Conservation (phyloP, 2,797 vertebrate species). For the Syngnathus rostellatus region DNA sequence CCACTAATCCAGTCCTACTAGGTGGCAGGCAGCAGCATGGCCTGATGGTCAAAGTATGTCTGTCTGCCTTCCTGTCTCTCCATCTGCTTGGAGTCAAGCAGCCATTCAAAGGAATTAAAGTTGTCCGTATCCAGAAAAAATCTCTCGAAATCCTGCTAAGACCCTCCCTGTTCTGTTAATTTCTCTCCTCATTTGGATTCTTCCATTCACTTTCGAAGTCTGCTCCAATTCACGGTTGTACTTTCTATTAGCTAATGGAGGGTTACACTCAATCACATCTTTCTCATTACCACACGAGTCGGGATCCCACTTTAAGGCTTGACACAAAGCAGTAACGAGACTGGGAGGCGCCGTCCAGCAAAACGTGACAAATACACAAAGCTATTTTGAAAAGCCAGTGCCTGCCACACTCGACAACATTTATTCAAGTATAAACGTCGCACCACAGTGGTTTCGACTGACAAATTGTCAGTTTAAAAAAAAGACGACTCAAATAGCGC, state of each 20-base stretch:
- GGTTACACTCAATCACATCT: conserved; percentile 18
- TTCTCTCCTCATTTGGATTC: conserved; percentile 11
- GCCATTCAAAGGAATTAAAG: conserved; percentile 38
- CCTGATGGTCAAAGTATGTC: conserved; percentile 48
- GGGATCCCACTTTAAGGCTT: conserved; percentile 9
- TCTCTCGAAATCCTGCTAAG: conserved; percentile 12
- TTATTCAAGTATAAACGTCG: conserved; percentile 13
- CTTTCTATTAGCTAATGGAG: conserved; percentile 26
- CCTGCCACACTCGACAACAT: conserved; percentile 7
- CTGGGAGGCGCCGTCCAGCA: neutral
- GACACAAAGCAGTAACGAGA: conserved; percentile 8
- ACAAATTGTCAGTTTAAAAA: neutral
- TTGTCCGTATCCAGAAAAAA: conserved; percentile 18
- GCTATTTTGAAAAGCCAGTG: neutral
- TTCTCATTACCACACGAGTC: conserved; percentile 31
- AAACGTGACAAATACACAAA: conserved; percentile 4
- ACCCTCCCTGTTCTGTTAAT: conserved; percentile 15
- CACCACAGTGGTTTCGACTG: conserved; percentile 4
- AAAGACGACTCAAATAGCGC: neutral
- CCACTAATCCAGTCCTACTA: conserved; percentile 50
- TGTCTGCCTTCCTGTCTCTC: conserved; percentile 49
- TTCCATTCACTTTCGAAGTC: conserved; percentile 10
- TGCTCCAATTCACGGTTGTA: conserved; percentile 25
- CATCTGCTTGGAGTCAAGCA: conserved; percentile 44
- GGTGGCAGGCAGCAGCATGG: conserved; percentile 42